phyloP scores from a whole-genome alignment of 2,113 vertebrate species.

The Caranx melampygus region DNA sequence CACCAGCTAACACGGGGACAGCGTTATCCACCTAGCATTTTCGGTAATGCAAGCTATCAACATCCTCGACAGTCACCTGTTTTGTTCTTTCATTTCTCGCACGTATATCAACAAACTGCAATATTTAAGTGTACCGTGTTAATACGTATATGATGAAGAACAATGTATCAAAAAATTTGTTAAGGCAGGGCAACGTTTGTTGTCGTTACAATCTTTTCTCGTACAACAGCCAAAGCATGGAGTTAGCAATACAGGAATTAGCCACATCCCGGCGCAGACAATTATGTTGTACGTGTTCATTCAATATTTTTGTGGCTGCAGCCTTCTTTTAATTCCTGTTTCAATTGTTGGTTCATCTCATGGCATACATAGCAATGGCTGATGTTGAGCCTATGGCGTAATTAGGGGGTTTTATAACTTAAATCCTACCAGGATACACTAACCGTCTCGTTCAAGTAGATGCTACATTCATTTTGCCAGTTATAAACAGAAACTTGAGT shows the following conservation, averaged over 20 bases:
- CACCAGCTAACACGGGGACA: constrained; percentile 32
- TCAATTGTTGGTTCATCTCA: not conserved
- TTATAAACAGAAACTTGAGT: not conserved
- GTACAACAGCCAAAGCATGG: not conserved
- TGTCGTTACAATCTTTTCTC: not conserved
- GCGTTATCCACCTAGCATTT: constrained; percentile 22
- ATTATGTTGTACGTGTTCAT: not conserved
- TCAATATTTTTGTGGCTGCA: not conserved
- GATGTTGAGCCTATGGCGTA: not conserved
- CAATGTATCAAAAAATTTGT: not conserved
- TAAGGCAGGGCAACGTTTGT: not conserved
- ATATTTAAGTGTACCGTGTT: too few relatives aligned
- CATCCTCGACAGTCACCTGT: constrained; percentile 7
- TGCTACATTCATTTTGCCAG: not conserved
- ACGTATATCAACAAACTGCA: not conserved
- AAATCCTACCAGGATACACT: not conserved
- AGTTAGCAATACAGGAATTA: constrained; percentile 22
- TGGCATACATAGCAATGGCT: not conserved
- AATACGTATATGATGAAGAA: not conserved
- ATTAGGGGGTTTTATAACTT: not conserved
- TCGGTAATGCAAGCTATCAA: not conserved
- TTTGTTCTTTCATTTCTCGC: constrained; percentile 5
- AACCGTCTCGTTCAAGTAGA: not conserved
- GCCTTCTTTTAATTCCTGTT: not conserved
- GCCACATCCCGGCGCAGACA: constrained; percentile 2